Base-by-base conservation (phyloP, 2,797 vertebrate species). In the Graptemys geographica region DNA sequence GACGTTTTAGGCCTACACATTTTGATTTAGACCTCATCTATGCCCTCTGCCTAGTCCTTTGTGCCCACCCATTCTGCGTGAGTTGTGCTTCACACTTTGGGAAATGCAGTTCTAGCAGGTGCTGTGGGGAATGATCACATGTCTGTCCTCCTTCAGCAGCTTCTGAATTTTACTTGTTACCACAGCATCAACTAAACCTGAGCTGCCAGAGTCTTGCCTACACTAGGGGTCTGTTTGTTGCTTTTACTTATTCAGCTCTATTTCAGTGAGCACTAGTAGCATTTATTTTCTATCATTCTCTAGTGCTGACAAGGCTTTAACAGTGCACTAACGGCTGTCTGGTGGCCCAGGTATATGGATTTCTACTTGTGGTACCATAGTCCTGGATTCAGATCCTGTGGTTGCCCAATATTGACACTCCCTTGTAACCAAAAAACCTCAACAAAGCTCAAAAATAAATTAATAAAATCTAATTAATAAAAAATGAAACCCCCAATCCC, bases 61-160 rank as follows among this genome's bases (percentile, higher is more conserved):
- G 6, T 44, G 59, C 49, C 79, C 59, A 72, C 44, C 92, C 95
- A 76, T 90, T 91, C 21, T 47, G 23, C 9, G 8, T 16, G 62
- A n/a, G 8, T 69, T 21, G 62, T 69, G 62, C 62, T 37, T 69
- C 18, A 21, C 33, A 11, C n/a, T 69, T 69, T 11, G 62, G 62
- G 62, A 69, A 69, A 76, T 47, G 72, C 25, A 27, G 41, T 47
- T 83, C 88, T 96, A 72, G 82, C 87, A 90, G 85, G 89, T 95
- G 94, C 95, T 79, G 92, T 93, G 92, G 96, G 95, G 89, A 87
- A 55, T 83, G 90, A 93, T 23, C 55, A 94, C 87, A n/a, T 65
- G 84, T 72, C 41, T 81, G 25, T 49, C 81, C 12, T 87, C 33
- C 16, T 91, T 25, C 51, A 90, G n/a, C 25, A 62, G 4, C 27